Percentiles rank a stretch among this genome's conserved stretches.
Conservation (phyloP, 2,888 invertebrate genomes). For the Sarcophaga caerulescens region DNA sequence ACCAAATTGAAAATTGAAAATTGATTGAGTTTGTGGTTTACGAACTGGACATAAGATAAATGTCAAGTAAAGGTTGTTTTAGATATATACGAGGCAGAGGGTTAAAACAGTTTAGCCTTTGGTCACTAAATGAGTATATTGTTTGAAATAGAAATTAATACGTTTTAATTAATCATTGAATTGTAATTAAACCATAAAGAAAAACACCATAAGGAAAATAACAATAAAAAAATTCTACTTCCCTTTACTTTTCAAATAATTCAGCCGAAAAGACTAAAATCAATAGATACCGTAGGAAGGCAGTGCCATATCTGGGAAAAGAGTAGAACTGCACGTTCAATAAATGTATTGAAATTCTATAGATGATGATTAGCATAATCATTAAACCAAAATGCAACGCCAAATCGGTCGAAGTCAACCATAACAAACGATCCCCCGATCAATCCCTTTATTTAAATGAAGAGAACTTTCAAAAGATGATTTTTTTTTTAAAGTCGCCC, state of each 20-base stretch:
- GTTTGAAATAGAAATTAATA: constrained; percentile 16
- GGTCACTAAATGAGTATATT: constrained; percentile 11
- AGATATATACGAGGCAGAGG: background rate
- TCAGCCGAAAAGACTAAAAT: no score
- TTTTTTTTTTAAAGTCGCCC: no score
- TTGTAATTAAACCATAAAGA: background rate
- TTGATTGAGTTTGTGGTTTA: constrained; percentile 70
- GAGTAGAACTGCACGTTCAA: no score
- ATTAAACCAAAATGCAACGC: no score
- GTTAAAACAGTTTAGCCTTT: background rate
- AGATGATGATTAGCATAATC: no score
- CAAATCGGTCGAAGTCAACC: no score
- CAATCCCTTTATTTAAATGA: no score
- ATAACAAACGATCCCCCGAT: no score
- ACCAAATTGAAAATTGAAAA: constrained; percentile 64
- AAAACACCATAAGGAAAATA: background rate
- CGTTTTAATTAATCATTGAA: constrained; percentile 38
- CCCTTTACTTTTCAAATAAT: background rate
- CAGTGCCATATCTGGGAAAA: no score
- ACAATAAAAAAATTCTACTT: background rate
- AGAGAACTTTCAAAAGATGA: no score
- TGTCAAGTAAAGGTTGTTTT: constrained; percentile 23
- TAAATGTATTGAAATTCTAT: no score
- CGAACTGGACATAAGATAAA: constrained; percentile 46
- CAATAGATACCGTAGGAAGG: no score